Base-by-base conservation (phyloP, 2,888 invertebrate genomes). In the Lepidocyrtoides sp. region DNA sequence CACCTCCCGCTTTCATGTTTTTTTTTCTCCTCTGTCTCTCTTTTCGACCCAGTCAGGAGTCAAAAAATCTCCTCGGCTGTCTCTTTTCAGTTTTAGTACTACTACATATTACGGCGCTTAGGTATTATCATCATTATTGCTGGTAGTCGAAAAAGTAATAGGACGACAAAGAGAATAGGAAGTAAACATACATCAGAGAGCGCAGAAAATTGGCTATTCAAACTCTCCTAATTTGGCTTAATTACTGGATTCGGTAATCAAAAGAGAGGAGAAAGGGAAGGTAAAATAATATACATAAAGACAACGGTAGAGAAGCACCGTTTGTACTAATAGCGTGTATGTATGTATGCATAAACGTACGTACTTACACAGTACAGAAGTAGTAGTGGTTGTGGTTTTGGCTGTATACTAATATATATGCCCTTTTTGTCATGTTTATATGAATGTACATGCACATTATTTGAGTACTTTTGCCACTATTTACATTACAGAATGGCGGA, bases 161-260 rank as follows among this genome's bases (percentile, higher is more conserved):
- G 72, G 20, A 72, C 20, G 44, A 72, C 72, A 44, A 41, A 8
- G 20, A 29, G 29, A 77, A 29, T 51, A 20, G 86, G 63, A 77
- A 87, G 86, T 75, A 77, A 87, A 36, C 86, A 87, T 63, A 51
- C 51, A 77, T 77, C 51, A 77, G 51, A 26, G 72, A 77, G 51
- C 44, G 36, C 69, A 41, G 79, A 88, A 88, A 88, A 88, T 88
- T 88, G 88, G 88, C 88, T 41, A 79, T 88, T 88, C 66, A 81
- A 63, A 32, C 69, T 88, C 63, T 77, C 88, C 88, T 88, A 88
- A 88, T 88, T 88, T 88, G 88, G 88, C 88, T 88, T 88, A 88
- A 88, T 88, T 88, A 81, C 88, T 88, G 88, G 41, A 88, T 88
- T 88, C 88, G 81, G 81, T 88, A 66, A 88, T 88, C 81, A 81